Percentiles rank a stretch among this genome's conserved stretches.
These are phyloP conservation scores for Cacatua alba DNA, from an alignment of 2,113 vertebrate genomes.

Conservation along the genomic window DNA sequence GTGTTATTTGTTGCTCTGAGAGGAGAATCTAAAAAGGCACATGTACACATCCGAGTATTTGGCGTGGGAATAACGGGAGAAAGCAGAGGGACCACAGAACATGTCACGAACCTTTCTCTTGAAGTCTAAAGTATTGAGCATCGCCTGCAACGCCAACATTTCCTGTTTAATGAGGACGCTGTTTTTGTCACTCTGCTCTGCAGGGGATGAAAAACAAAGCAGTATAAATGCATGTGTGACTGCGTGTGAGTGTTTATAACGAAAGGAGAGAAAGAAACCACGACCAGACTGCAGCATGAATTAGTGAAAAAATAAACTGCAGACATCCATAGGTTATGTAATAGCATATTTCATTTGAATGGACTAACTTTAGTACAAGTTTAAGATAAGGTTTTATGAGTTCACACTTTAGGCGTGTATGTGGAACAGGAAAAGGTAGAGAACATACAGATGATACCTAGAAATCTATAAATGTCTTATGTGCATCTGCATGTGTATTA, in stretches of 20 bases:
- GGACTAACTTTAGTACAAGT: background rate
- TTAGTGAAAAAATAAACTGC: background rate
- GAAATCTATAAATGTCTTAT: background rate
- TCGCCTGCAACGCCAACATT: constrained; percentile 88
- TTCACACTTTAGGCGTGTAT: background rate
- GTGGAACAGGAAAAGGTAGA: background rate
- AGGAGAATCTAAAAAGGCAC: background rate
- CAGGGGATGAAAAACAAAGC: background rate
- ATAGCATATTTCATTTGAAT: background rate
- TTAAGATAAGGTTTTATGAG: background rate
- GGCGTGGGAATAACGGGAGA: background rate
- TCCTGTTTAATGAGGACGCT: constrained; percentile 87
- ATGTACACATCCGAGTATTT: accelerated
- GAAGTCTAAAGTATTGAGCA: constrained; percentile 94
- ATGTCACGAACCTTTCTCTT: constrained; percentile 87
- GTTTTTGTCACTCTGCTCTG: constrained; percentile 89
- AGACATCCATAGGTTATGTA: background rate
- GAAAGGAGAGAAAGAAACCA: background rate
- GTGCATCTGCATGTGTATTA: background rate
- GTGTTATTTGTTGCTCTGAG: background rate
- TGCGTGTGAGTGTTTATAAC: background rate
- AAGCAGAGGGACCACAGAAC: constrained; percentile 19
- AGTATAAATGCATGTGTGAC: background rate
- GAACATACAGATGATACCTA: background rate
- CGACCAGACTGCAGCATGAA: background rate